phyloP scores from a whole-genome alignment of 2,888 invertebrate species.

The Drosophila anomalipes region DNA sequence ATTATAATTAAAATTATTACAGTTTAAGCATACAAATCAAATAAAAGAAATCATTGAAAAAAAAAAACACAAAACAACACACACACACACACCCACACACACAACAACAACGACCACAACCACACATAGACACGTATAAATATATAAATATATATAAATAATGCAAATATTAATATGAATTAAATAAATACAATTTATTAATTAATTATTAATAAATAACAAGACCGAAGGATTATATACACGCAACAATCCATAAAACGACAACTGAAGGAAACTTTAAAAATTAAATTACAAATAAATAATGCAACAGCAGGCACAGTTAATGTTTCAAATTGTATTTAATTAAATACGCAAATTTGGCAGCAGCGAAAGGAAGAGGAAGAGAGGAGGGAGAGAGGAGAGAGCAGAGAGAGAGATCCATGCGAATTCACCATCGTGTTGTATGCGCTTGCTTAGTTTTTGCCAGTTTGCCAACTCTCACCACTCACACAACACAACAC shows the following conservation, averaged over 20 bases:
- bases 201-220: conserved; percentile 48
- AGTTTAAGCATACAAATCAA: conserved; percentile 56
- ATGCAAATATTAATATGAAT: conserved; percentile 49
- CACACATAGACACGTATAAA: conserved; percentile 26
- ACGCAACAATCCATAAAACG: conserved; percentile 17
- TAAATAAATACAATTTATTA: conserved; percentile 67
- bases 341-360: conserved; percentile 20
- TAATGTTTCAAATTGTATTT: conserved; percentile 38
- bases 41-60: conserved; percentile 31
- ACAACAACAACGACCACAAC: not conserved
- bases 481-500: conserved; percentile 29
- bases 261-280: conserved; percentile 19
- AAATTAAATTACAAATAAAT: conserved; percentile 8
- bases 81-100: conserved; percentile 13
- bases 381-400: not conserved
- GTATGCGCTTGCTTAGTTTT: conserved; percentile 7
- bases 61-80: conserved; percentile 15
- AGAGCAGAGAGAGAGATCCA: not conserved
- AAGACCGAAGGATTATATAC: conserved; percentile 16
- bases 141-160: conserved; percentile 35
- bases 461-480: conserved; percentile 26
- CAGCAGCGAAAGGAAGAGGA: conserved; percentile 3
- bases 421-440: conserved; percentile 6
- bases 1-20: conserved; percentile 63
- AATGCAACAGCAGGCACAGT: conserved; percentile 41